Conservation (phyloP, 1,140 invertebrate species). For the Conus ventricosus region DNA sequence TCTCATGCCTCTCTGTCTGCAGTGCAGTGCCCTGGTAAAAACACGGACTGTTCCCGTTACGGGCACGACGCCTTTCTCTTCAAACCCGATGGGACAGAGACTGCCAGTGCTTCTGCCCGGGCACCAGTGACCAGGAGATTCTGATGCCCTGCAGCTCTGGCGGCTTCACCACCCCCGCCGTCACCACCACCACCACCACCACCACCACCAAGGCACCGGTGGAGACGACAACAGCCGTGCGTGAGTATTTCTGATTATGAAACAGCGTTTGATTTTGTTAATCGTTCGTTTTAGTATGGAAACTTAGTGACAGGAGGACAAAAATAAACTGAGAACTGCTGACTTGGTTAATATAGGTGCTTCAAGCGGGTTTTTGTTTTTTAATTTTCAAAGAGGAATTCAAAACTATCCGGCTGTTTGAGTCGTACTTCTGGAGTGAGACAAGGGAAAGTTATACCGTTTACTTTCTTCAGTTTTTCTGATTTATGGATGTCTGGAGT, state of each 20-base stretch:
- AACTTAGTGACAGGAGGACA: no score
- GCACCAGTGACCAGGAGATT: background rate
- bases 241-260: background rate
- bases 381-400: no score
- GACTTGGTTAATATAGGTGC: no score
- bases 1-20: background rate
- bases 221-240: background rate
- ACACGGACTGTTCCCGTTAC: background rate
- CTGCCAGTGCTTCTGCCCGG: background rate
- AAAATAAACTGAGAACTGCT: no score
- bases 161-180: background rate
- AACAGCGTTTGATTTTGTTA: no score
- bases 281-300: no score
- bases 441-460: no score
- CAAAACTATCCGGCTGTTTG: no score
- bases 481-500: no score
- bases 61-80: background rate
- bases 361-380: no score
- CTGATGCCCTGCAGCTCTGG: background rate
- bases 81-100: background rate
- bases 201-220: background rate
- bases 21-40: conserved; percentile 2
- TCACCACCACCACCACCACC: conserved; percentile 17
- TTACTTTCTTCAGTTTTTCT: no score
- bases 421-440: no score